These are phyloP conservation scores for Apamea sordens DNA, from an alignment of 2,888 invertebrate species.

Conservation along the genomic window DNA sequence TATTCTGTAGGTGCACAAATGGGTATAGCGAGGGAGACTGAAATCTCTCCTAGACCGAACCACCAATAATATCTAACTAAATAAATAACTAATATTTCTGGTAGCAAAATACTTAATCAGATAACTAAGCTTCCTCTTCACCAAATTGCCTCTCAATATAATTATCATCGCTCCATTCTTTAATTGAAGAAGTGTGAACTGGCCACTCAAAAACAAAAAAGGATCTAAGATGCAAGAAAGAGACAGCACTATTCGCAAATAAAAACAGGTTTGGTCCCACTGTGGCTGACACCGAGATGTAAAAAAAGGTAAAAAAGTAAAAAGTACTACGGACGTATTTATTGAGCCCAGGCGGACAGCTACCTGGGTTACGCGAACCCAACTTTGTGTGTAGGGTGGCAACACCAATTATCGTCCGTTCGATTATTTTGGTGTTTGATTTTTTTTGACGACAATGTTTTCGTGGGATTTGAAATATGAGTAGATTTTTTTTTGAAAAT, in stretches of 20 bases:
- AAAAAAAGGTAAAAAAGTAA: conserved; percentile 58
- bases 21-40: not conserved
- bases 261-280: conserved; percentile 76
- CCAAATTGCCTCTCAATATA: conserved; percentile 34
- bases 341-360: conserved; percentile 68
- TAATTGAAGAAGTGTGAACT: conserved; percentile 67
- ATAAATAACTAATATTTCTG: not conserved
- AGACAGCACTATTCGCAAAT: conserved; percentile 69
- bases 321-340: conserved; percentile 65
- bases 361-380: conserved; percentile 79
- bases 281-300: conserved; percentile 62
- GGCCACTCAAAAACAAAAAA: conserved; percentile 54
- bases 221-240: conserved; percentile 65
- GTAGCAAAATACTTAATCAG: not conserved
- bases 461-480: not conserved
- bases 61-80: not conserved
- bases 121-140: conserved; percentile 12
- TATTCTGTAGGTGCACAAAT: not conserved
- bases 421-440: conserved; percentile 40
- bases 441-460: conserved; percentile 25
- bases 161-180: conserved; percentile 43
- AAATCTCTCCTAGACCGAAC: not conserved
- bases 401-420: conserved; percentile 53
- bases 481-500: not conserved
- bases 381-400: conserved; percentile 62